A percentile compares a stretch with the other conserved stretches of the same genome.
Evolutionary conservation across 1,140 invertebrate species (phyloP).

Genomic region (Cydia fagiglandana): DNA sequence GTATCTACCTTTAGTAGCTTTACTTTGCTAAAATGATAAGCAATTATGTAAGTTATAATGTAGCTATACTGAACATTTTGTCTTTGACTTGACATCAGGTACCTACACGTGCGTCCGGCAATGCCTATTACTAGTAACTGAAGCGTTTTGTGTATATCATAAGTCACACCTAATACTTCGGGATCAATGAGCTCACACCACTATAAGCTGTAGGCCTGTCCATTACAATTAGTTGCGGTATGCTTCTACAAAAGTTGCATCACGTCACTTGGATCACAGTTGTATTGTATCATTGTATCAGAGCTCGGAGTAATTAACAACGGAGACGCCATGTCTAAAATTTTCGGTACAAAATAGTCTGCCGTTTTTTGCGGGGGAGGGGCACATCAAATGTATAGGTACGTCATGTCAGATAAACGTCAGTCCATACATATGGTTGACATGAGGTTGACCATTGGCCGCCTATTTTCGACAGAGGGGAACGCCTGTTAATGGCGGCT

Average conservation of each 20-base stretch:
- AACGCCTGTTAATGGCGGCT: too few species aligned
- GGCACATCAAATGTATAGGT: too few species aligned
- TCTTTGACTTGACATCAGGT: neutral
- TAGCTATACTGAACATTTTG: neutral
- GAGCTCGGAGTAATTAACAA: too few species aligned
- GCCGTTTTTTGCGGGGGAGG: too few species aligned
- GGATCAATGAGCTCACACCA: neutral
- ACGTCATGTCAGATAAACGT: too few species aligned
- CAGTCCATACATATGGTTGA: too few species aligned
- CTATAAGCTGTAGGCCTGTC: neutral
- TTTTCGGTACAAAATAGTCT: too few species aligned
- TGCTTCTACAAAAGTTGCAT: neutral
- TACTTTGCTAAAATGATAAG: constrained; percentile 39
- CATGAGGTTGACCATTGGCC: too few species aligned
- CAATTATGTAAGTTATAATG: neutral
- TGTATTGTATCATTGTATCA: too few species aligned
- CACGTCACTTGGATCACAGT: neutral
- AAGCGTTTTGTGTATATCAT: neutral
- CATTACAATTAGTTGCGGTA: neutral
- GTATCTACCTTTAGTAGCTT: constrained; percentile 31
- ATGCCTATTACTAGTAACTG: neutral
- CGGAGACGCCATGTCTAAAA: too few species aligned
- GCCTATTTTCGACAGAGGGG: too few species aligned
- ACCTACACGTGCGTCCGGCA: neutral
- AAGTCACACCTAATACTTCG: neutral